Evolutionary conservation across 2,888 invertebrate species (phyloP).

Genomic region (Macrosoma leucophasiata): DNA sequence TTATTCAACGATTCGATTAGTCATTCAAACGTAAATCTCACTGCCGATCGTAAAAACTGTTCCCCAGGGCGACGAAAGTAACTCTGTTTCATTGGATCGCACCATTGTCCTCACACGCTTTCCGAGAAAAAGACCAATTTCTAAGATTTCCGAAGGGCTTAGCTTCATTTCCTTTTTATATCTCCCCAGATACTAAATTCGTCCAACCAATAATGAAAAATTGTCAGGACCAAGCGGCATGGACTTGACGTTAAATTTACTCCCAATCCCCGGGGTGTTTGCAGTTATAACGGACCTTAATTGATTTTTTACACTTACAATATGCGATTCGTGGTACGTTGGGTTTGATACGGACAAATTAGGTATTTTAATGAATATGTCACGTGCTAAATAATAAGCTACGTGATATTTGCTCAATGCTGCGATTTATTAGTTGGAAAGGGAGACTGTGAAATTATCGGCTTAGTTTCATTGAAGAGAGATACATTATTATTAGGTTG

Average conservation of each 20-base stretch:
- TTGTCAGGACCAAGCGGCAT: constrained; percentile 59
- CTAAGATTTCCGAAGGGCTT: constrained; percentile 75
- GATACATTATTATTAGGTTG: no score
- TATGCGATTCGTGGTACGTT: no score
- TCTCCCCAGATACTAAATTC: constrained; percentile 74
- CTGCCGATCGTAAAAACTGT: constrained; percentile 65
- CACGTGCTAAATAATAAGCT: no score
- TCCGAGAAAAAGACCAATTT: constrained; percentile 68
- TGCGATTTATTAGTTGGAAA: no score
- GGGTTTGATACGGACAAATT: constrained; percentile 4
- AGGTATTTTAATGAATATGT: no score
- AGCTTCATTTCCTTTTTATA: constrained; percentile 75
- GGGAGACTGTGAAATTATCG: no score
- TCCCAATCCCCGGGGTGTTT: constrained; percentile 41
- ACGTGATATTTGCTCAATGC: no score
- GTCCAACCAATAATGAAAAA: constrained; percentile 73
- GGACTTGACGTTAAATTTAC: constrained; percentile 64
- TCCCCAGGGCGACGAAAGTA: constrained; percentile 56
- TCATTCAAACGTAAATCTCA: constrained; percentile 59
- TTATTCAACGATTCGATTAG: constrained; percentile 54
- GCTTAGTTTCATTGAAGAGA: no score
- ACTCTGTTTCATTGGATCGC: constrained; percentile 61
- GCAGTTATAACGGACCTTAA: no score
- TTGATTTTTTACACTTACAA: no score
- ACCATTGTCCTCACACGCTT: constrained; percentile 70